Conservation (phyloP, 1,140 invertebrate species). For the Anoplophora glabripennis region DNA sequence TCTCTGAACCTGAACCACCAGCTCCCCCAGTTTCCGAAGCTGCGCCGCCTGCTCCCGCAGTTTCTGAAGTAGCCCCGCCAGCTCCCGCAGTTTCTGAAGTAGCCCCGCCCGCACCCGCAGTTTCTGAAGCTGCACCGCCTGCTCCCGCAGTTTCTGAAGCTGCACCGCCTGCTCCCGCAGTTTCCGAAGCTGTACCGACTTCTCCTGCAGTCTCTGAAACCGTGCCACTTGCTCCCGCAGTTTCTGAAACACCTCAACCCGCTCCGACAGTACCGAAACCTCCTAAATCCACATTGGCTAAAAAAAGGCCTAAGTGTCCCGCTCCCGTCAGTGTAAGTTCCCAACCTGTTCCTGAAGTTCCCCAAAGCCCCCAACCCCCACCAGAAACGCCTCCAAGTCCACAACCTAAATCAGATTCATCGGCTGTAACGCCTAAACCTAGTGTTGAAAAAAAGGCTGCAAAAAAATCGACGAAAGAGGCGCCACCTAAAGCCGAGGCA, state of each 20-base stretch:
- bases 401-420: conserved; percentile 20
- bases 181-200: too few species aligned
- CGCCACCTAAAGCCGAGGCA: conserved; percentile 27
- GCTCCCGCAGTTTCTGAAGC: neutral
- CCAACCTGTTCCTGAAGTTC: too few species aligned
- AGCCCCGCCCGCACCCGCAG: neutral
- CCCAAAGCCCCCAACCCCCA: too few species aligned
- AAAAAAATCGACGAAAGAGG: conserved; percentile 18
- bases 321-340: too few species aligned
- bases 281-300: too few species aligned
- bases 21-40: neutral
- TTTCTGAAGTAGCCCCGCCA: neutral
- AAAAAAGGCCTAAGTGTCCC: too few species aligned
- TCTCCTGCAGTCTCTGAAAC: too few species aligned
- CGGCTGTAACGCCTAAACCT: conserved; percentile 20
- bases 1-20: neutral
- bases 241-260: too few species aligned
- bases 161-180: too few species aligned
- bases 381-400: neutral
- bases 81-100: neutral
- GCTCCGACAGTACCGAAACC: too few species aligned
- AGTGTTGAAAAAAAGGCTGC: conserved; percentile 13
- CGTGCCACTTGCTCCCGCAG: too few species aligned
- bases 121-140: neutral
- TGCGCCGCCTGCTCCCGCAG: conserved; percentile 2